A percentile compares a stretch with the other conserved stretches of the same genome.
Conservation (phyloP, 2,888 invertebrate species). For the Horisme vitalbata region DNA sequence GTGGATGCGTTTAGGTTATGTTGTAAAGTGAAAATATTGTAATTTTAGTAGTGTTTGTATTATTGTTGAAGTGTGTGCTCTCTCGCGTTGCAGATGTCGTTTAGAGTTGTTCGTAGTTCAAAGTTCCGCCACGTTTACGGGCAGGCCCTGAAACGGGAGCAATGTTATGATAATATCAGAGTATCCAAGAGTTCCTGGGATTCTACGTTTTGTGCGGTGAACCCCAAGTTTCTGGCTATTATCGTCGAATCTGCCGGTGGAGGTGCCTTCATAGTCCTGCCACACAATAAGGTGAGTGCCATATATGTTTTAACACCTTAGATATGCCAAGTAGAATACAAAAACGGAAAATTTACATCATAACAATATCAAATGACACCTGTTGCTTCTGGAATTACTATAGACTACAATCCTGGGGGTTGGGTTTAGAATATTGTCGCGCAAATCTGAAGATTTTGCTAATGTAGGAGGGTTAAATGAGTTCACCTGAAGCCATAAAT, state of each 20-base stretch:
- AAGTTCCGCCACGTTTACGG: slow-evolving; percentile 98
- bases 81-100: slow-evolving; percentile 90
- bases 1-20: slow-evolving; percentile 73
- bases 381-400: too few relatives aligned
- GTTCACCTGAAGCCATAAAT: too few relatives aligned
- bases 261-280: slow-evolving; percentile 97
- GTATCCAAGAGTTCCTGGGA: slow-evolving; percentile 99
- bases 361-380: slow-evolving; percentile 5
- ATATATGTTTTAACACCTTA: slow-evolving; percentile 26
- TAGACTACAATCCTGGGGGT: too few relatives aligned
- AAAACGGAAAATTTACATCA: slow-evolving; percentile 3
- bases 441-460: too few relatives aligned
- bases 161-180: slow-evolving; percentile 98
- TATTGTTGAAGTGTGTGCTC: slow-evolving; percentile 64
- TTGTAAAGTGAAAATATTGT: slow-evolving; percentile 63
- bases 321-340: background rate
- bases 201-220: slow-evolving; percentile 98
- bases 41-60: slow-evolving; percentile 56
- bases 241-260: slow-evolving; percentile 98
- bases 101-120: slow-evolving; percentile 97
- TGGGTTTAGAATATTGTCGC: too few relatives aligned
- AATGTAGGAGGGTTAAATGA: too few relatives aligned
- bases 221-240: slow-evolving; percentile 98
- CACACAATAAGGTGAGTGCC: slow-evolving; percentile 91
- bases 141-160: slow-evolving; percentile 95